phyloP scores from a whole-genome alignment of 2,113 vertebrate genomes.

The Ceyx margarethae region DNA sequence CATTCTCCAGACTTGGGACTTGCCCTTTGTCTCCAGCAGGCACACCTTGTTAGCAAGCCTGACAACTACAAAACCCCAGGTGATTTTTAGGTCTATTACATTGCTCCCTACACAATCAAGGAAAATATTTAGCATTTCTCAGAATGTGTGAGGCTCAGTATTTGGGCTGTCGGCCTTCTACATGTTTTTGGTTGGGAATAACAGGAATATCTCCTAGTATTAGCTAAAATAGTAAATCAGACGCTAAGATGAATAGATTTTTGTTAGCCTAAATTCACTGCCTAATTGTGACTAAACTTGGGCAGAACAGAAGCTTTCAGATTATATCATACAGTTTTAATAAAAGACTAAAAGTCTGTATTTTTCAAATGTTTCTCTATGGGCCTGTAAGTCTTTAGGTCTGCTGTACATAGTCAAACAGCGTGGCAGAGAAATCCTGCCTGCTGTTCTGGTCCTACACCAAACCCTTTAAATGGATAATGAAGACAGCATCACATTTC shows the following conservation, averaged over 20 bases:
- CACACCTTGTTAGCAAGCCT: neutral
- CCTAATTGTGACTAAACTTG: neutral
- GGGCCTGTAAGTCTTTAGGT: neutral
- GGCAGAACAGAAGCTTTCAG: neutral
- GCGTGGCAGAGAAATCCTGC: neutral
- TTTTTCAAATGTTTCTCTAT: neutral
- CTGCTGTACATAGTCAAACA: neutral
- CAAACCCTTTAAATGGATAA: conserved; percentile 5
- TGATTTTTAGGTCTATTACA: neutral
- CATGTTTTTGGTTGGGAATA: neutral
- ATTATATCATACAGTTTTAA: neutral
- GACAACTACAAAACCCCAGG: neutral
- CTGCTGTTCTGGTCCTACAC: neutral
- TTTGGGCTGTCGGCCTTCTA: neutral
- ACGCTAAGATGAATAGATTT: neutral
- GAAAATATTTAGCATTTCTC: neutral
- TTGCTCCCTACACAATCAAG: neutral
- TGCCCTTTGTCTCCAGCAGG: neutral
- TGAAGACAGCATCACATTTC: conserved; percentile 44
- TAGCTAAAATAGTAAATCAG: neutral
- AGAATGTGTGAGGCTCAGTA: neutral
- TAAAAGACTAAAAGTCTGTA: neutral
- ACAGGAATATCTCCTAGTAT: neutral
- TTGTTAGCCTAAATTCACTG: neutral
- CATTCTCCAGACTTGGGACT: neutral